Evolutionary conservation across 2,113 vertebrate species (phyloP).

Genomic region (Gymnogyps californianus): DNA sequence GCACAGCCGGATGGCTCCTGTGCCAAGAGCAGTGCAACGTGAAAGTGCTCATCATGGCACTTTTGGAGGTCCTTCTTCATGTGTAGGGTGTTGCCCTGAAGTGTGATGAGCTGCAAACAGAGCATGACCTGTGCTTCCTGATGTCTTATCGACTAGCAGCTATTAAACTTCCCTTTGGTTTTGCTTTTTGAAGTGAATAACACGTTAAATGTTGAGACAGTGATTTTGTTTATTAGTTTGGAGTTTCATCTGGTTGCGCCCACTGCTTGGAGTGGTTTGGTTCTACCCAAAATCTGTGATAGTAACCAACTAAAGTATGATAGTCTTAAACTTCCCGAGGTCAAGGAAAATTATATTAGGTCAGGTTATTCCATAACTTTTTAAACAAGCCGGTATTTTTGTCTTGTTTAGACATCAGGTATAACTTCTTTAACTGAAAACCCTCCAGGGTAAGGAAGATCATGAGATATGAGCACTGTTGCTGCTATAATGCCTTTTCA

Average conservation of each 20-base stretch:
- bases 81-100: background rate
- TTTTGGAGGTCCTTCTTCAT: background rate
- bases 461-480: background rate
- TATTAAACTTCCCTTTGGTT: background rate
- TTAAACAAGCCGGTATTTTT: background rate
- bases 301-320: background rate
- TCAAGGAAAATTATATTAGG: background rate
- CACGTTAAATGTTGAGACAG: background rate
- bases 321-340: background rate
- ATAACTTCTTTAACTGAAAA: background rate
- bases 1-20: background rate
- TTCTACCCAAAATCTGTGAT: background rate
- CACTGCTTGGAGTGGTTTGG: background rate
- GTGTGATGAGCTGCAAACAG: background rate
- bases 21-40: background rate
- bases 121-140: background rate
- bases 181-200: background rate
- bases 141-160: background rate
- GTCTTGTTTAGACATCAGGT: background rate
- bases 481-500: background rate
- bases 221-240: background rate
- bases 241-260: background rate
- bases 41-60: too few relatives aligned
- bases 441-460: background rate
- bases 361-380: background rate